Evolutionary conservation across 1,140 invertebrate species (phyloP), one percentile per base, ranked within the genome.

Genomic region (Pissodes strobi): DNA sequence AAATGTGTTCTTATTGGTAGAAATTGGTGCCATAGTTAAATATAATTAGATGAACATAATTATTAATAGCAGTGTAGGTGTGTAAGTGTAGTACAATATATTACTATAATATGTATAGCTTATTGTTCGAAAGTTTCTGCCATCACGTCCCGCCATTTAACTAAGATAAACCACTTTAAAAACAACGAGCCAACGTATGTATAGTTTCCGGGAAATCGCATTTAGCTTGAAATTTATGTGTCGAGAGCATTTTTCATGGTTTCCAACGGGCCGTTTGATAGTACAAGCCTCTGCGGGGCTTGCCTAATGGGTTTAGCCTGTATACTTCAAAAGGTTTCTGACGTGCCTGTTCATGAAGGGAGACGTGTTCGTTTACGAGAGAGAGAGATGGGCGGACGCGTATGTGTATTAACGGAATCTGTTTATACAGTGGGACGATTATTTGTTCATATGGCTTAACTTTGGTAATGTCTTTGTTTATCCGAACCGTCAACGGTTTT

Each of bases 261-360:
- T 72, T 65, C 60, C 49, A 69, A 59, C 64, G 48, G 64, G 57
- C 59, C 60, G 60, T 63, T 67, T 63, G 68, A 68, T 70, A 69
- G 64, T 67, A 72, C 70, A 72, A 67, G 65, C 56, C 59, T 56
- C 65, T 66, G 51, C 64, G 68, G 65, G 70, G 55, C 46, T 61
- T 57, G 63, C 58, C 66, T 72, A 72, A 72, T 72, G 70, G 70
- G 53, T 72, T 72, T 72, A 72, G 70, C 66, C 68, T 72, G 70
- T 62, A 57, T 67, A 72, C 66, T 70, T 70, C 66, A 70, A 72
- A 70, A 69, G 66, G 68, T 66, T 66, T 64, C 68, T 72, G 68
- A 72, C 68, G 70, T 67, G 68, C 62, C 55, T 65, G 68, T 69
- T 64, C 62, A 55, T 55, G 48, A 43, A 70, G 48, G 22, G 66